Conservation (phyloP, 2,113 vertebrate genomes). For the Dicaeum eximium region DNA sequence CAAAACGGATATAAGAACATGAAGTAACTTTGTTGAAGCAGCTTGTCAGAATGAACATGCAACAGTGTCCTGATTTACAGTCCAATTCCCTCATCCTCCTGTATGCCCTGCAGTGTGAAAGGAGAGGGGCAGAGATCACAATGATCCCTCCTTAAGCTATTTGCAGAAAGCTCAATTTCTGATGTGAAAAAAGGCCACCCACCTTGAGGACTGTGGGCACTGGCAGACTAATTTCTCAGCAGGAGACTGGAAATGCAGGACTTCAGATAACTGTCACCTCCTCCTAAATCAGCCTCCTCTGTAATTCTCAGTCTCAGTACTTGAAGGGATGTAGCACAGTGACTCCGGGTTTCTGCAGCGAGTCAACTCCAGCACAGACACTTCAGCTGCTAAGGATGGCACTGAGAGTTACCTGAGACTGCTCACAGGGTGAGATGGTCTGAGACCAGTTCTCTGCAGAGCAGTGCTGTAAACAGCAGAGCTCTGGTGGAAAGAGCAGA, state of each 20-base stretch:
- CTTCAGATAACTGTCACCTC: not conserved
- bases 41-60: not conserved
- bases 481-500: not conserved
- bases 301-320: not conserved
- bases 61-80: slow-evolving; percentile 15
- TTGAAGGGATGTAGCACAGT: not conserved
- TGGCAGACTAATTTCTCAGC: not conserved
- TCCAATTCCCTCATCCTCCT: not conserved
- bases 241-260: not conserved
- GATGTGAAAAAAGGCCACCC: not conserved
- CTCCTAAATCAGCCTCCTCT: not conserved
- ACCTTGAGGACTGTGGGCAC: not conserved
- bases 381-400: not conserved
- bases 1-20: not conserved
- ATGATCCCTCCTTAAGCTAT: not conserved
- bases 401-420: not conserved
- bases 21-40: not conserved
- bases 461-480: not conserved
- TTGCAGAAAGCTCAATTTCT: not conserved
- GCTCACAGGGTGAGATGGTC: not conserved
- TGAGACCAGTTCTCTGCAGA: not conserved
- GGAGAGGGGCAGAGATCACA: not conserved
- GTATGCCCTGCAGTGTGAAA: not conserved
- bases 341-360: not conserved
- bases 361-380: not conserved